phyloP scores from a whole-genome alignment of 2,888 invertebrate species.

The Mimumesa dahlbomi region DNA sequence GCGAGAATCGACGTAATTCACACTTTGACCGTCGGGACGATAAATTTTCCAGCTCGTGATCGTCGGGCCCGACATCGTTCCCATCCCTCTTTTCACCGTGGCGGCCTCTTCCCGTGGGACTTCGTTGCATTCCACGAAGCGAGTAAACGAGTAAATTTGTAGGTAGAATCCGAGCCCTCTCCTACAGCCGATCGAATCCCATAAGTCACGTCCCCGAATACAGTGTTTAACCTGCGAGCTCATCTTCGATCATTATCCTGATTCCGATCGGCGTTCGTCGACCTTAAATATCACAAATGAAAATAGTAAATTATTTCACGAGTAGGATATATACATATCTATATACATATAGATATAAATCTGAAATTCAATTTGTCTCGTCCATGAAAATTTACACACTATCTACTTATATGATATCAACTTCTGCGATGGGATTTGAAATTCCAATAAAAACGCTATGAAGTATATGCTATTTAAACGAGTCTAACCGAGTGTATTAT shows the following conservation, averaged over 20 bases:
- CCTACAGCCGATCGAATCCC: slow-evolving; percentile 54
- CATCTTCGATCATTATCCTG: slow-evolving; percentile 57
- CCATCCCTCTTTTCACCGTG: not conserved
- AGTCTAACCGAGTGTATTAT: too few relatives aligned
- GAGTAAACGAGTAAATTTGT: slow-evolving; percentile 66
- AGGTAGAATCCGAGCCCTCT: slow-evolving; percentile 58
- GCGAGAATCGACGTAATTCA: slow-evolving; percentile 53
- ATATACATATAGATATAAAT: too few relatives aligned
- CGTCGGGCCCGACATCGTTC: slow-evolving; percentile 2
- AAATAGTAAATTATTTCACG: too few relatives aligned
- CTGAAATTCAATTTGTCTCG: too few relatives aligned
- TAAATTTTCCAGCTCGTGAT: slow-evolving; percentile 53
- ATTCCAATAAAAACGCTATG: too few relatives aligned
- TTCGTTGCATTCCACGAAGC: slow-evolving; percentile 58
- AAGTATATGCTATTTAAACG: too few relatives aligned
- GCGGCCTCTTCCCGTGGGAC: slow-evolving; percentile 41
- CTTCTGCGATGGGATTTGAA: too few relatives aligned
- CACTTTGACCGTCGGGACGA: slow-evolving; percentile 54
- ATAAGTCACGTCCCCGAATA: slow-evolving; percentile 65
- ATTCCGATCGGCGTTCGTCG: slow-evolving; percentile 15
- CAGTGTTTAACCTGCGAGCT: slow-evolving; percentile 61
- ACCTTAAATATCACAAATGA: slow-evolving; percentile 16
- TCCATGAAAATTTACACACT: too few relatives aligned
- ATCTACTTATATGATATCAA: too few relatives aligned
- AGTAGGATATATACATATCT: too few relatives aligned